These are phyloP conservation scores for Poecile atricapillus DNA, from an alignment of 2,113 vertebrate species.

Conservation along the genomic window DNA sequence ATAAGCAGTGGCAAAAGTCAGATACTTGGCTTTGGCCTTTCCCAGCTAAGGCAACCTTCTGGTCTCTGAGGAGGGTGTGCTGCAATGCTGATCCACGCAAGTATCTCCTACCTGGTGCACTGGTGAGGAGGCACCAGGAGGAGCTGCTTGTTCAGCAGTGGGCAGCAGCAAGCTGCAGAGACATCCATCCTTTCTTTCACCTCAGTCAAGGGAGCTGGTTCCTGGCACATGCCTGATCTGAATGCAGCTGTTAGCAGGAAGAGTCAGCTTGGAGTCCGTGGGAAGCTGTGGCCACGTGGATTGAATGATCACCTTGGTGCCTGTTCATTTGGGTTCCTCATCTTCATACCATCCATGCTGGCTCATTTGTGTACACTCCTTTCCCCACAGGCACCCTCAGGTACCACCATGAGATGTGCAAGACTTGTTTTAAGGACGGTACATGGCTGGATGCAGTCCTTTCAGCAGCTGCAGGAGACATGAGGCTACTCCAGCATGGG, in stretches of 20 bases:
- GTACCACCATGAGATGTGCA: background rate
- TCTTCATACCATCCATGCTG: background rate
- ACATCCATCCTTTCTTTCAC: background rate
- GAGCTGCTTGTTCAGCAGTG: background rate
- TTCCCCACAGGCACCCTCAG: background rate
- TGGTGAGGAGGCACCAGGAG: fast-evolving
- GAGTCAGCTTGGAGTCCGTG: background rate
- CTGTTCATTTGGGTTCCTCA: background rate
- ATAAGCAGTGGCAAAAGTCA: background rate
- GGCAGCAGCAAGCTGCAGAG: background rate
- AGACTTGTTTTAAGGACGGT: background rate
- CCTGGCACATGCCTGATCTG: background rate
- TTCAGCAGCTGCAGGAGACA: background rate
- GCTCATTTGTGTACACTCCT: background rate
- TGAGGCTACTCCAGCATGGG: background rate
- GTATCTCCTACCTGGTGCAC: background rate
- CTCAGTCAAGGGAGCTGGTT: background rate
- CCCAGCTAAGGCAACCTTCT: background rate
- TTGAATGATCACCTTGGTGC: background rate
- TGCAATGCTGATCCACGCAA: background rate
- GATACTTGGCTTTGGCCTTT: background rate
- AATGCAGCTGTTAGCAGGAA: background rate
- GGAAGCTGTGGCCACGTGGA: background rate
- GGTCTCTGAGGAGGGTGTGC: background rate
- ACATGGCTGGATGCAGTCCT: background rate